Base-by-base conservation (phyloP, 1,140 invertebrate species). In the Cecropterus lyciades region DNA sequence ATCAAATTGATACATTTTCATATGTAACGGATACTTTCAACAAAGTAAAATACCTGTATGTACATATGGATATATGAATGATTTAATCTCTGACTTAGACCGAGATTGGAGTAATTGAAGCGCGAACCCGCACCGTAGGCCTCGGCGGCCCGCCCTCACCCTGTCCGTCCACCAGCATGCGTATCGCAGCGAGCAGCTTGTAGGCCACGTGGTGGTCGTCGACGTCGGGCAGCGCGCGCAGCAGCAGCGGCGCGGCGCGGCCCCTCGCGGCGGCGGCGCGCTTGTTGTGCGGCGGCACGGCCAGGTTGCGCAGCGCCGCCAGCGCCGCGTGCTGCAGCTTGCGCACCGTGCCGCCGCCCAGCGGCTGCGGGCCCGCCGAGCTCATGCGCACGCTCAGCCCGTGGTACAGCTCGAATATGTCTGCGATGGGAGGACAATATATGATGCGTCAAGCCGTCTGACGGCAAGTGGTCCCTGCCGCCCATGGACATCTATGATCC, bases 121-220 rank as follows among this genome's bases (percentile, higher is more conserved):
- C n/a, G n/a, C n/a, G n/a, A n/a, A n/a, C n/a, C n/a, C n/a, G 13
- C 37, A 9, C 20, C 20, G 20, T 24, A 1, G 5, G 20, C n/a
- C n/a, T n/a, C n/a, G 20, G 20, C 20, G 20, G 20, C 20, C 20
- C 1, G 20, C 20, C 33, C 59, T 68, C 5, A 88, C 84, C 85
- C 65, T 87, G 84, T 48, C 85, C 82, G 49, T 89, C 84, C 0
- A 89, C 71, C 20, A 97, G 94, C 95, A 98, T 98, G 57, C 97
- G 93, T 2, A 98, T 86, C 14, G 97, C 97, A 8, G 97, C 97
- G 17, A 98, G 80, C 17, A 98, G 91, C 89, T 98, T 98, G 79
- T 98, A 98, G 24, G 97, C 95, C 0, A 98, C 97, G 43, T 96
- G 95, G 67, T 97, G 95, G 52, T 97, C 95, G 48, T 95, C 92